These are phyloP conservation scores for Heliconius eleuchia DNA, from an alignment of 1,140 invertebrate genomes.

Conservation along the genomic window DNA sequence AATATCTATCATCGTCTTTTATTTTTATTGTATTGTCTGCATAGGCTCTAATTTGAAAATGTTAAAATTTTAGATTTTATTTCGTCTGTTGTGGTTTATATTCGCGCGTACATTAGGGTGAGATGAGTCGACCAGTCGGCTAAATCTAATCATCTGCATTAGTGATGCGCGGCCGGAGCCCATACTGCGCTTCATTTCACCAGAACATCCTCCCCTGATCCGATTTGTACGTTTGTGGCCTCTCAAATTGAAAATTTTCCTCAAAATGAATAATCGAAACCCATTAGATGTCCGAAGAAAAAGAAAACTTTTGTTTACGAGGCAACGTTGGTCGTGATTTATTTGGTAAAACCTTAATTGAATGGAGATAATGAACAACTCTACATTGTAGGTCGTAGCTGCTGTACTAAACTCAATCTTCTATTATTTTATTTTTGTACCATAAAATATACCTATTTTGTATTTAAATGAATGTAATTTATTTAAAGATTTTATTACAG, in stretches of 20 bases:
- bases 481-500: not conserved
- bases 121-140: conserved; percentile 64
- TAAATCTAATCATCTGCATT: conserved; percentile 79
- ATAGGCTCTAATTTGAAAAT: not conserved
- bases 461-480: not conserved
- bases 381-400: not conserved
- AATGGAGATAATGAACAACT: not conserved
- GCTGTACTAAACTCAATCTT: not conserved
- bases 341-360: not conserved
- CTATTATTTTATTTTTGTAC: not conserved
- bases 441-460: not conserved
- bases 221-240: conserved; percentile 59
- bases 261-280: conserved; percentile 37
- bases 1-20: no score
- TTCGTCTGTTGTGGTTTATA: not conserved
- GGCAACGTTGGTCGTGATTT: conserved; percentile 5
- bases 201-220: conserved; percentile 66
- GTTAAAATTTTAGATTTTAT: conserved; percentile 1
- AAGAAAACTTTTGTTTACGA: conserved; percentile 29
- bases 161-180: conserved; percentile 66
- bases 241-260: conserved; percentile 50
- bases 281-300: conserved; percentile 35
- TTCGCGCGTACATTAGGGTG: conserved; percentile 42
- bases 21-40: not conserved
- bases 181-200: conserved; percentile 78